Conservation (phyloP, 2,888 invertebrate genomes). For the Drosophila ochracea region DNA sequence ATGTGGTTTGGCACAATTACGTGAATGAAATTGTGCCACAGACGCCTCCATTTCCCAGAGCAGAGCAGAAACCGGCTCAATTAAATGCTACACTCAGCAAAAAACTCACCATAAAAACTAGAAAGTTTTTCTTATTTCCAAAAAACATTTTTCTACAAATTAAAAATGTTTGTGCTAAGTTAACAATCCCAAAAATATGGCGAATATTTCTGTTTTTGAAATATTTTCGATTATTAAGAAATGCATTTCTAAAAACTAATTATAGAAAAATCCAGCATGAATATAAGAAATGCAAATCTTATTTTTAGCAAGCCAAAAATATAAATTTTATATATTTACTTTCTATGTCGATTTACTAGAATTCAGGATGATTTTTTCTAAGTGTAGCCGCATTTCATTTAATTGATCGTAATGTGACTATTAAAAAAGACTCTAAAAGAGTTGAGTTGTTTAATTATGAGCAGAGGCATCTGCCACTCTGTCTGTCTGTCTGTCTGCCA, state of each 20-base stretch:
- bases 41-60: conserved; percentile 40
- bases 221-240: too few species aligned
- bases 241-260: too few species aligned
- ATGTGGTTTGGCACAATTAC: conserved; percentile 55
- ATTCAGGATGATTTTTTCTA: background rate
- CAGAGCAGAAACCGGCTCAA: conserved; percentile 47
- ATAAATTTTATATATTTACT: background rate
- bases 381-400: conserved; percentile 64
- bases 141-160: background rate
- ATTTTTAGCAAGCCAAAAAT: background rate
- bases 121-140: background rate
- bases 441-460: conserved; percentile 30
- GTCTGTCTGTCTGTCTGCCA: conserved; percentile 14
- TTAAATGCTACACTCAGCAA: conserved; percentile 45
- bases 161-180: background rate
- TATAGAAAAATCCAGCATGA: background rate
- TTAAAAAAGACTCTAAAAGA: conserved; percentile 23
- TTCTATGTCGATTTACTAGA: too few species aligned
- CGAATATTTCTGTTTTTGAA: too few species aligned
- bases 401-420: conserved; percentile 67
- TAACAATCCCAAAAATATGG: too few species aligned
- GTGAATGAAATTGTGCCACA: conserved; percentile 55
- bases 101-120: background rate
- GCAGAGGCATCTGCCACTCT: conserved; percentile 37
- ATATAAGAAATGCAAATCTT: background rate